A percentile compares a stretch with the other conserved stretches of the same genome.
Evolutionary conservation across 30 jellyfish, hydroid and myxozoan genomes (phyloP).

Genomic region (Aurelia aurita complex sp. Pacific): DNA sequence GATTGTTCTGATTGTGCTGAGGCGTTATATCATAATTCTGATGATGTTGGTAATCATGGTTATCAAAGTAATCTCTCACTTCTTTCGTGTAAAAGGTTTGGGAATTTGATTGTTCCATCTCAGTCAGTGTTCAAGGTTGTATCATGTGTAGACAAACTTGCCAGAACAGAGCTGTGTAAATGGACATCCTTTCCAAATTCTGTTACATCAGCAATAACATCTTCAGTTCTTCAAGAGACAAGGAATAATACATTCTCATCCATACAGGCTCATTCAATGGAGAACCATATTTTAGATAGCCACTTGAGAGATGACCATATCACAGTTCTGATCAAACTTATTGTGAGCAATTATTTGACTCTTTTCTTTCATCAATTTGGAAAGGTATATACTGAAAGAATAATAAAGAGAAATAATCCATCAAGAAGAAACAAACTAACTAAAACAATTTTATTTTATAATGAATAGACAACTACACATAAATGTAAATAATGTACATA

Average conservation of each 20-base stretch:
- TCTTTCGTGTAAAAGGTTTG: slow-evolving; percentile 22
- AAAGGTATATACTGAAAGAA: background rate
- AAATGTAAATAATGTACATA: background rate
- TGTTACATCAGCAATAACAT: background rate
- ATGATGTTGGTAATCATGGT: slow-evolving; percentile 9
- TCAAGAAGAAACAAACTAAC: slow-evolving; percentile 2
- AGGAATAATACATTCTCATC: slow-evolving; percentile 15
- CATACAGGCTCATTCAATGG: slow-evolving; percentile 15
- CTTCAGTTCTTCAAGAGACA: slow-evolving; percentile 2
- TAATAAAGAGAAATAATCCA: background rate
- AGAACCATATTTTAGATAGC: slow-evolving; percentile 8
- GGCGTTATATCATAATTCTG: background rate
- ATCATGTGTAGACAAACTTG: background rate
- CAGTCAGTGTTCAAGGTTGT: slow-evolving; percentile 15
- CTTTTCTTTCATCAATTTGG: slow-evolving; percentile 11
- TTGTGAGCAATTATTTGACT: background rate
- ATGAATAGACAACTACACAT: background rate
- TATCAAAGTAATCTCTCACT: background rate
- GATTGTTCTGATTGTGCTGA: slow-evolving; percentile 33
- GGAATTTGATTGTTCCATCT: slow-evolving; percentile 36
- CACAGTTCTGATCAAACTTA: slow-evolving; percentile 18
- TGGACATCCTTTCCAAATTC: background rate
- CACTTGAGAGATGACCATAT: slow-evolving; percentile 35
- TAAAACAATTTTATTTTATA: background rate
- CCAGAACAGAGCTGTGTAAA: slow-evolving; percentile 3